Evolutionary conservation across 2,113 vertebrate genomes (phyloP).

Genomic region (Morone saxatilis): DNA sequence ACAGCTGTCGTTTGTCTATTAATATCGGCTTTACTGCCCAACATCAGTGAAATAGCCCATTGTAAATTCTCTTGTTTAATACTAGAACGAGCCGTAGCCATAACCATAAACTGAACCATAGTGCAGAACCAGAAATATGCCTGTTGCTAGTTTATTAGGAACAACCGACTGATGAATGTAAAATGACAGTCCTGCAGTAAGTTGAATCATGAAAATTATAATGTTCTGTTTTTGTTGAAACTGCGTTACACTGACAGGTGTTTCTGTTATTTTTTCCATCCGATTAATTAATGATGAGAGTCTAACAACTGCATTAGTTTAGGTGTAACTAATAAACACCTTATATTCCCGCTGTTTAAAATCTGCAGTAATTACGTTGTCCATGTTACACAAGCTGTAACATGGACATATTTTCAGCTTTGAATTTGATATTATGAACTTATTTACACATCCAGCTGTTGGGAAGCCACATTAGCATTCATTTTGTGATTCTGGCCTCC

Average conservation of each 20-base stretch:
- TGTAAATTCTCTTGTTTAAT: constrained; percentile 4
- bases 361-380: not conserved
- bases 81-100: not conserved
- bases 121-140: not conserved
- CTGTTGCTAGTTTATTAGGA: not conserved
- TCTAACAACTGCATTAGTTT: not conserved
- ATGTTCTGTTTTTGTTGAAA: not conserved
- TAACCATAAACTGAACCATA: not conserved
- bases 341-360: not conserved
- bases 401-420: not conserved
- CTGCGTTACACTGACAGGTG: not conserved
- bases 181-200: not conserved
- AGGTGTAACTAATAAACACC: not conserved
- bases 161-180: not conserved
- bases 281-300: not conserved
- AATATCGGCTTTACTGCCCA: constrained; percentile 16
- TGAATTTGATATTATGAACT: not conserved
- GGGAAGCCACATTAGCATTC: not conserved
- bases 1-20: constrained; percentile 30
- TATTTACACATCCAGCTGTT: not conserved
- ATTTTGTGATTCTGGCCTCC: not conserved
- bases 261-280: not conserved
- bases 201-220: not conserved
- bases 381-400: not conserved
- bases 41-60: not conserved